Evolutionary conservation across 2,888 invertebrate genomes (phyloP).

Genomic region (Agrotis ipsilon): DNA sequence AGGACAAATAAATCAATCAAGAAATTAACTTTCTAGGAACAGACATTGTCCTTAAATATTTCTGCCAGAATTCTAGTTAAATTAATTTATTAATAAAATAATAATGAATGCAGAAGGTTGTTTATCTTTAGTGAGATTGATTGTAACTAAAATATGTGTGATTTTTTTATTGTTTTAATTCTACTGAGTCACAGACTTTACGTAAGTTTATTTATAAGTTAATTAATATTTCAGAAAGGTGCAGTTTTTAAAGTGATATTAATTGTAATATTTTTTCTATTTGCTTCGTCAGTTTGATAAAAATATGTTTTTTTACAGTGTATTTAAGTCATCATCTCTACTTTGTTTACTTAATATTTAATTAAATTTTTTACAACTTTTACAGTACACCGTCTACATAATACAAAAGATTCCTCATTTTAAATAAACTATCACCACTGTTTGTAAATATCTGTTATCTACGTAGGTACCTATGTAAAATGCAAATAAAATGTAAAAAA

Average conservation of each 20-base stretch:
- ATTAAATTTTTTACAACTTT: not conserved
- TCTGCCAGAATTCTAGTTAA: constrained; percentile 20
- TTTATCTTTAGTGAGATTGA: constrained; percentile 19
- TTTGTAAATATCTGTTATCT: constrained; percentile 19
- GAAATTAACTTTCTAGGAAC: not conserved
- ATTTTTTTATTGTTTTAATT: constrained; percentile 11
- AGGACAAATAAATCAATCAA: no score
- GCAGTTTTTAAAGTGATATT: constrained; percentile 48
- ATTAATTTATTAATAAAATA: constrained; percentile 4
- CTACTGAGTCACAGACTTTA: constrained; percentile 30
- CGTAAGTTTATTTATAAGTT: constrained; percentile 16
- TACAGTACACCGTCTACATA: constrained; percentile 20
- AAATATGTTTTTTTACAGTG: not conserved
- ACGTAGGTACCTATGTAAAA: not conserved
- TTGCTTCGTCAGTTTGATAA: constrained; percentile 7
- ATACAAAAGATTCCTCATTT: constrained; percentile 39
- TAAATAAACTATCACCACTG: constrained; percentile 4
- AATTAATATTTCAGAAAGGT: constrained; percentile 22
- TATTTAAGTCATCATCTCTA: not conserved
- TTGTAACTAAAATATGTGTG: constrained; percentile 4
- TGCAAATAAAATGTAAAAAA: not conserved
- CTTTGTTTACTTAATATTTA: not conserved
- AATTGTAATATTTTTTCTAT: constrained; percentile 33
- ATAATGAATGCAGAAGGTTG: constrained; percentile 11
- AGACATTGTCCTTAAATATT: constrained; percentile 11